These are phyloP conservation scores for Patella pellucida DNA, from an alignment of 2,888 invertebrate species.

Conservation along the genomic window DNA sequence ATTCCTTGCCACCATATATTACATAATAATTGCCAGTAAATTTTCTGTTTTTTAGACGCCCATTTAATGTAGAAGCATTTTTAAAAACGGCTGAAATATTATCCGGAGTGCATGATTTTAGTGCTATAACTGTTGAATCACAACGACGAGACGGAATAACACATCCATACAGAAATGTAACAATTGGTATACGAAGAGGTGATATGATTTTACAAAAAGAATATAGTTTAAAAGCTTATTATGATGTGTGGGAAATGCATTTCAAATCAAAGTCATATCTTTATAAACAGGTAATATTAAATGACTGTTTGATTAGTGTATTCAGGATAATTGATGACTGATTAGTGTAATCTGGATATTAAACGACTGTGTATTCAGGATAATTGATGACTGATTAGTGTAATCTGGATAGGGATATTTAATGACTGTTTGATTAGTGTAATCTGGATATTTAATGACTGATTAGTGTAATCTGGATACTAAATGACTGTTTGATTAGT, in stretches of 20 bases:
- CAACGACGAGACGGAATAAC: neutral
- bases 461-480: too few species aligned
- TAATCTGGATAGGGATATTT: too few species aligned
- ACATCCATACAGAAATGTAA: slow-evolving; percentile 27
- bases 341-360: too few species aligned
- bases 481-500: too few species aligned
- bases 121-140: neutral
- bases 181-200: slow-evolving; percentile 33
- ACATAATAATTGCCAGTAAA: too few species aligned
- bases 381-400: too few species aligned
- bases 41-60: slow-evolving; percentile 27
- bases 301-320: too few species aligned
- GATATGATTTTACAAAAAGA: slow-evolving; percentile 24
- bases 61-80: slow-evolving; percentile 35
- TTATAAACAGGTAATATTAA: slow-evolving; percentile 34
- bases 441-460: too few species aligned
- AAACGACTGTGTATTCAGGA: too few species aligned
- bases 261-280: slow-evolving; percentile 33
- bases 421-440: too few species aligned
- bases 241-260: slow-evolving; percentile 39
- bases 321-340: too few species aligned
- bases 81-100: slow-evolving; percentile 34
- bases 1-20: too few species aligned
- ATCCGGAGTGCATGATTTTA: slow-evolving; percentile 36
- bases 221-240: slow-evolving; percentile 15